Conservation (phyloP, 2,797 vertebrate genomes). For the Uromys caudimaculatus region DNA sequence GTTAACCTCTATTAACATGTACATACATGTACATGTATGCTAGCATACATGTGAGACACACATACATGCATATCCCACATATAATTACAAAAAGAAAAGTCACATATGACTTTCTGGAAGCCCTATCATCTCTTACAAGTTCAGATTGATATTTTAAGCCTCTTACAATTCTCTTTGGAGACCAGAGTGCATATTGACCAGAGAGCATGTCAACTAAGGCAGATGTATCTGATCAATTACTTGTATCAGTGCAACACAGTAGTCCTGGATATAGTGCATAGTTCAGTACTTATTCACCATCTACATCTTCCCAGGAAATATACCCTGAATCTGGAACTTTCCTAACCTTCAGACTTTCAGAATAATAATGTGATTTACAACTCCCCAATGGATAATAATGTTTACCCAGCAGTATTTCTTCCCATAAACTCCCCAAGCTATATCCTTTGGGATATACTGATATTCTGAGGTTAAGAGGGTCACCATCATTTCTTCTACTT, state of each 20-base stretch:
- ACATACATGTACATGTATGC: neutral
- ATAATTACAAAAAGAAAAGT: neutral
- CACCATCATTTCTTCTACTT: slow-evolving; percentile 6
- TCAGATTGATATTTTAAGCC: neutral
- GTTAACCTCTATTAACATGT: neutral
- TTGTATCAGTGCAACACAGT: neutral
- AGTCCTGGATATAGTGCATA: neutral
- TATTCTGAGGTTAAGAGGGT: neutral
- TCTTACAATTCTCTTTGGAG: neutral
- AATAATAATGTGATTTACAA: neutral
- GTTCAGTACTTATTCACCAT: neutral
- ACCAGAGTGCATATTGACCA: neutral
- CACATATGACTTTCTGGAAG: neutral
- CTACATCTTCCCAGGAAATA: neutral
- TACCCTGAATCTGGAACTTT: neutral
- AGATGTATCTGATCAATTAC: neutral
- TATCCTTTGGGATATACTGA: neutral
- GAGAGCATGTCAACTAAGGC: neutral
- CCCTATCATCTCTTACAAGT: neutral
- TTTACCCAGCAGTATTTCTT: neutral
- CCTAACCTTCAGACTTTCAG: slow-evolving; percentile 1
- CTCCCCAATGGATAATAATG: neutral
- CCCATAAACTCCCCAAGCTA: neutral
- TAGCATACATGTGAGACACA: neutral
- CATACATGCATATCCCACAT: neutral